Evolutionary conservation across 2,113 vertebrate species (phyloP), one percentile per base, ranked within the genome.

Genomic region (Sorex araneus): DNA sequence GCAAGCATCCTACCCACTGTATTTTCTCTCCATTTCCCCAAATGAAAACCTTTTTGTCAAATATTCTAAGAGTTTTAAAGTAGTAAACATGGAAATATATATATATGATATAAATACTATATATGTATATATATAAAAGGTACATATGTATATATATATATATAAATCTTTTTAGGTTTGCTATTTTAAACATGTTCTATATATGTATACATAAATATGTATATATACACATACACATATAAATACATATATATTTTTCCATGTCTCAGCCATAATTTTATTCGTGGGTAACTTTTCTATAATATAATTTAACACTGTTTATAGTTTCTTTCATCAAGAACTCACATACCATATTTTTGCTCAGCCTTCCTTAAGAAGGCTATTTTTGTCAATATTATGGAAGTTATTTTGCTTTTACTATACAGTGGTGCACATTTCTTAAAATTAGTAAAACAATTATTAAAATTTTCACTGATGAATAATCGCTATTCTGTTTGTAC

Each of bases 41-140:
- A 82, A 81, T 63, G n/a, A 60, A 87, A 74, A 83, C 54, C 47
- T 47, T 28, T 63, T 89, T 74, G 64, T 32, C 50, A 74, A 79
- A 64, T 43, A 50, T 32, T 64, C 34, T 54, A 69, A 64, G 74
- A 54, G 40, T 77, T 23, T 76, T 18, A 54, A 70, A 69, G 18
- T 18, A 47, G 47, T 0, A 27, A 36, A 64, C 43, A 25, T 54
- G 71, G 67, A 78, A 75, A n/a, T 8, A 36, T 69, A 34, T 28
- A 54, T 34, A 43, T 4, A 70, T 1, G 9, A 50, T 50, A 10
- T 50, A 50, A 7, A 10, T 50, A 50, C 13, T 50, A 50, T 50
- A 10, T 50, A 50, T 50, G 10, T 50, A 50, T 10, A 10, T 50
- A 50, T 50, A 50, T 50, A n/a, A 64, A 28, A 25, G 40, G 45